Percentiles rank a stretch among this genome's conserved stretches.
Conservation (phyloP, 2,113 vertebrate species). For the Otis tarda region DNA sequence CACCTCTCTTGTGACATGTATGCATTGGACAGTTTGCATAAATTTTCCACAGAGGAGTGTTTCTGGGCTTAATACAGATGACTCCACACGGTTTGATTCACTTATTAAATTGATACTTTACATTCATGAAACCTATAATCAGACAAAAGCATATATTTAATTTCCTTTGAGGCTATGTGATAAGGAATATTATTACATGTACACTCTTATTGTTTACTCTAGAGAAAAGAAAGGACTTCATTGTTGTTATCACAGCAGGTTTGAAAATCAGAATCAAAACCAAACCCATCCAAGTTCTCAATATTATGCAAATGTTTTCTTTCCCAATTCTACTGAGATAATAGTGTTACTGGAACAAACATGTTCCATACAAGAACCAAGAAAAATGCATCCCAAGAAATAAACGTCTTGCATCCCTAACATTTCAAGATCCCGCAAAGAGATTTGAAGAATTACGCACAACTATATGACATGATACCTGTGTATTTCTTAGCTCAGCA, state of each 20-base stretch:
- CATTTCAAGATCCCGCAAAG: not conserved
- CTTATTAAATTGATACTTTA: not conserved
- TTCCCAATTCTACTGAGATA: not conserved
- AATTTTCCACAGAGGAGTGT: not conserved
- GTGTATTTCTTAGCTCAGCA: not conserved
- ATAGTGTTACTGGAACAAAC: not conserved
- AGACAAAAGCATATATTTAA: not conserved
- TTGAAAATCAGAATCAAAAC: slow-evolving; percentile 1
- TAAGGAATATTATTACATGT: not conserved
- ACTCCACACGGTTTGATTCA: not conserved
- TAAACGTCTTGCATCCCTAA: not conserved
- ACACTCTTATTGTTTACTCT: not conserved
- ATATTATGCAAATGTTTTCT: not conserved
- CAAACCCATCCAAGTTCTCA: not conserved
- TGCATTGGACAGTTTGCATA: not conserved
- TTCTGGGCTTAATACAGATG: not conserved
- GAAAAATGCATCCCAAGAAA: not conserved
- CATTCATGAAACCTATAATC: not conserved
- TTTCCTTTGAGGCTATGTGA: not conserved
- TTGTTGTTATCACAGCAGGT: not conserved
- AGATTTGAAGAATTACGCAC: not conserved
- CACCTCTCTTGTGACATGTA: not conserved
- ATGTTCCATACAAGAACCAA: not conserved
- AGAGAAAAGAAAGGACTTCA: not conserved
- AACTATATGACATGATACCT: not conserved